phyloP scores from a whole-genome alignment of 1,140 invertebrate species.

The Hylaeus anthracinus region DNA sequence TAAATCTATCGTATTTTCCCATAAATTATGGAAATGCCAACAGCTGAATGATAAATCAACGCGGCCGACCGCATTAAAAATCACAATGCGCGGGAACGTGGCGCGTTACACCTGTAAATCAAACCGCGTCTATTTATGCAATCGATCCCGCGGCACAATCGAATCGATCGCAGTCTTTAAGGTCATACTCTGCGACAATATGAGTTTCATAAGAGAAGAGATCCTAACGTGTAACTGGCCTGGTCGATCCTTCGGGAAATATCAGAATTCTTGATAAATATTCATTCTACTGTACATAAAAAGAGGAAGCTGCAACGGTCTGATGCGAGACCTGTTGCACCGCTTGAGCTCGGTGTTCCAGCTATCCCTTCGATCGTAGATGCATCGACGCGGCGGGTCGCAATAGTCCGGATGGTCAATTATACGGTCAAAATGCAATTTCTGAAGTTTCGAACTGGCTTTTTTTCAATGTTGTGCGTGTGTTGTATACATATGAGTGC shows the following conservation, averaged over 20 bases:
- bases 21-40: slow-evolving; percentile 66
- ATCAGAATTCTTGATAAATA: slow-evolving; percentile 5
- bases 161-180: slow-evolving; percentile 42
- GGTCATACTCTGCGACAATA: slow-evolving; percentile 32
- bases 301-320: not conserved
- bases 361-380: no score
- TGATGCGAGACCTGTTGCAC: no score
- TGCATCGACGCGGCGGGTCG: no score
- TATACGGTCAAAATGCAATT: no score
- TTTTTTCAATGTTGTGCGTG: no score
- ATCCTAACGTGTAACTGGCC: slow-evolving; percentile 8
- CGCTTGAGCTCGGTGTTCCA: no score
- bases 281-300: not conserved
- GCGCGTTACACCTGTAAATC: slow-evolving; percentile 49
- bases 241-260: not conserved
- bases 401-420: no score
- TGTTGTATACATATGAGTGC: no score
- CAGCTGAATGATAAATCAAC: slow-evolving; percentile 53
- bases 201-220: slow-evolving; percentile 43
- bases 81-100: slow-evolving; percentile 55
- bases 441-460: no score
- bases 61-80: slow-evolving; percentile 48
- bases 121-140: slow-evolving; percentile 50
- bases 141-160: slow-evolving; percentile 50
- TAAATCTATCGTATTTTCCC: slow-evolving; percentile 61